These are phyloP conservation scores for Noctua fimbriata DNA, from an alignment of 2,888 invertebrate species.

Conservation along the genomic window DNA sequence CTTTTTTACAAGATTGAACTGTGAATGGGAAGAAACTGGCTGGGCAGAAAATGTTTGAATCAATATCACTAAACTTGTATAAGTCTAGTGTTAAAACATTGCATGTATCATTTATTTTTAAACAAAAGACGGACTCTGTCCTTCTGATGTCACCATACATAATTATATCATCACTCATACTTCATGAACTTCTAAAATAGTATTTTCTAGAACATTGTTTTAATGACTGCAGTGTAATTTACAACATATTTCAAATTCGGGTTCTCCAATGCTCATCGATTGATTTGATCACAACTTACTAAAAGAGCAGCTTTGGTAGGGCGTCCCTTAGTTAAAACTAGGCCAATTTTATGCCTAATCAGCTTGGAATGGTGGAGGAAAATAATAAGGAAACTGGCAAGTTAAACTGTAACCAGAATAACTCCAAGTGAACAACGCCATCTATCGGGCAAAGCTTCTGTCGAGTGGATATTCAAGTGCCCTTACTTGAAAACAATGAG, in stretches of 20 bases:
- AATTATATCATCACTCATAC: constrained; percentile 30
- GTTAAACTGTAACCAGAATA: constrained; percentile 2
- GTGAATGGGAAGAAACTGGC: constrained; percentile 12
- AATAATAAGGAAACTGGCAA: constrained; percentile 46
- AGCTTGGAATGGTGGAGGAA: constrained; percentile 56
- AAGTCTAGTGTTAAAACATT: constrained; percentile 32
- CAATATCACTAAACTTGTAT: constrained; percentile 34
- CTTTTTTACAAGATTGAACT: constrained; percentile 26
- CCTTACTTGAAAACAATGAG: constrained; percentile 34
- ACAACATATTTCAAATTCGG: constrained; percentile 65
- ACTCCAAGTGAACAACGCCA: constrained; percentile 28
- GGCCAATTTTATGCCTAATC: constrained; percentile 18
- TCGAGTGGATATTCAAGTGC: constrained; percentile 22
- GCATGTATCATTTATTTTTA: constrained; percentile 33
- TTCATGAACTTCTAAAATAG: constrained; percentile 36
- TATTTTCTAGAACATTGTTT: constrained; percentile 29
- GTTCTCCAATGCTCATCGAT: constrained; percentile 34
- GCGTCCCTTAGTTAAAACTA: neutral
- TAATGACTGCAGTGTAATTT: constrained; percentile 21
- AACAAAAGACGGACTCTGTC: constrained; percentile 20
- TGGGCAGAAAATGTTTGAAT: constrained; percentile 30
- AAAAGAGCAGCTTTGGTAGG: constrained; percentile 23
- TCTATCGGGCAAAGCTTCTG: constrained; percentile 9
- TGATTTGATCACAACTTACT: constrained; percentile 15
- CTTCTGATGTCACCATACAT: constrained; percentile 49